These are phyloP conservation scores for Pristiophorus japonicus DNA, from an alignment of 2,113 vertebrate species.

Conservation along the genomic window DNA sequence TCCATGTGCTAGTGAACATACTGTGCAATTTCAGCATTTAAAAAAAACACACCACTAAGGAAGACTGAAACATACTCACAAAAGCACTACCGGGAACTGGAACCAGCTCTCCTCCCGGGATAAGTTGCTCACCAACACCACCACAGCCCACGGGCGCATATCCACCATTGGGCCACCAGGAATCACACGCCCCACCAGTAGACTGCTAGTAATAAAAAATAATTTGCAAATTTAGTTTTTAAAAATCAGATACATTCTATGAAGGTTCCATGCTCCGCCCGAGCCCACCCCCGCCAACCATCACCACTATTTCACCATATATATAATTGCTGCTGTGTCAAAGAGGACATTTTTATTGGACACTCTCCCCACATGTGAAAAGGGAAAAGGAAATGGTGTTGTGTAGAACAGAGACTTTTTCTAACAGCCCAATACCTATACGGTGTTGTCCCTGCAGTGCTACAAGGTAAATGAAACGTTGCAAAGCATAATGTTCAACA, in stretches of 20 bases:
- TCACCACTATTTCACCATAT: background rate
- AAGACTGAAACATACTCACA: conserved; percentile 1
- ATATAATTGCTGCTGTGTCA: background rate
- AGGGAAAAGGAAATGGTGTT: too few species aligned
- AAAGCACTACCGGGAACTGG: background rate
- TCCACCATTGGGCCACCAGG: conserved; percentile 18
- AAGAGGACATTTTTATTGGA: background rate
- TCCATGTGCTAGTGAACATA: background rate
- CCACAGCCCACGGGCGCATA: background rate
- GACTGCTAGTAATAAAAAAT: background rate
- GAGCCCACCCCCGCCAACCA: background rate
- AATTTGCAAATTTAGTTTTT: background rate
- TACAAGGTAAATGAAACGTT: background rate
- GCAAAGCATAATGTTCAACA: background rate
- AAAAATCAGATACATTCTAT: background rate
- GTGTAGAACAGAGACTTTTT: background rate
- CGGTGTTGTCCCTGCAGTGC: background rate
- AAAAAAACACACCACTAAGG: background rate
- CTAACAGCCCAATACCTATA: background rate
- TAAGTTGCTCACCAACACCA: background rate
- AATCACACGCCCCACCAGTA: background rate
- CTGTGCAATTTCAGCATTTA: background rate
- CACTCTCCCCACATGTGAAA: background rate
- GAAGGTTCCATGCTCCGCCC: background rate
- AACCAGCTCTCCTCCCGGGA: background rate